These are phyloP conservation scores for Ametastegia equiseti DNA, from an alignment of 2,888 invertebrate species.

Conservation along the genomic window DNA sequence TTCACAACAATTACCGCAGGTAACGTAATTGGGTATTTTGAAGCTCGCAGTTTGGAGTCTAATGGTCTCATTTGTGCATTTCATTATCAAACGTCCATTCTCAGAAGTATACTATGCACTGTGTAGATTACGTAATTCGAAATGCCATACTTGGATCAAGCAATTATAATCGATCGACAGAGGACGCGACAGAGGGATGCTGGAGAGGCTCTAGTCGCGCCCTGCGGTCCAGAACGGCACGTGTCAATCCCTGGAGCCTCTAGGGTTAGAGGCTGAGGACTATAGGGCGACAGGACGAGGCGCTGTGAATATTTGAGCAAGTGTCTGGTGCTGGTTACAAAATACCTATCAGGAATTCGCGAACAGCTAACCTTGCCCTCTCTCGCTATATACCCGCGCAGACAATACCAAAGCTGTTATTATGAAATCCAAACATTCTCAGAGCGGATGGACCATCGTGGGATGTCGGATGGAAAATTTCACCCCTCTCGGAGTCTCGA, in stretches of 20 bases:
- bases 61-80: background rate
- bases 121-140: background rate
- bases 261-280: constrained; percentile 17
- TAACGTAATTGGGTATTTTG: background rate
- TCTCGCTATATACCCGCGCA: background rate
- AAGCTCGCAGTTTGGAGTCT: background rate
- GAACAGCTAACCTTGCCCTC: background rate
- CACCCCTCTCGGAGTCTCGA: background rate
- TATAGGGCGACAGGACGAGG: background rate
- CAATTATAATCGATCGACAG: constrained; percentile 31
- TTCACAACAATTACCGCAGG: background rate
- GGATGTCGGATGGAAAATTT: background rate
- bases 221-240: constrained; percentile 33
- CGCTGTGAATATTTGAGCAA: constrained; percentile 30
- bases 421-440: background rate
- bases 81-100: background rate
- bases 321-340: background rate
- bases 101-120: constrained; percentile 14
- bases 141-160: constrained; percentile 19
- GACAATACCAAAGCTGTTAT: background rate
- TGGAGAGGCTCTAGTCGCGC: constrained; percentile 8
- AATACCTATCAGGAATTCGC: constrained; percentile 5
- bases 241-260: constrained; percentile 18
- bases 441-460: background rate
- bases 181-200: background rate